Conservation (phyloP, 2,888 invertebrate genomes). For the Amphipoea oculea region DNA sequence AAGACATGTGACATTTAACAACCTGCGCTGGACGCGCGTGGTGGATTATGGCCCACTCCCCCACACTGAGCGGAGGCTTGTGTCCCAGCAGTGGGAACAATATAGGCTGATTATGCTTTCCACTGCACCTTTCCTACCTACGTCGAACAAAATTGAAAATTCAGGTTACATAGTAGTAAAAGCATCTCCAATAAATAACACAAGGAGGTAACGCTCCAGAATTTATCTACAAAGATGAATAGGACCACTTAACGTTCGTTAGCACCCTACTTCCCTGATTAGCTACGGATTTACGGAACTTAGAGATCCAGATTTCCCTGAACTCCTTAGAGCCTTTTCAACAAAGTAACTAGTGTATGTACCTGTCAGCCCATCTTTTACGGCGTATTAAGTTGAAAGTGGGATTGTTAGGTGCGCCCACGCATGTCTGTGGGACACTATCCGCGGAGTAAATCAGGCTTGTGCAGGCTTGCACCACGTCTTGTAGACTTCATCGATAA, state of each 20-base stretch:
- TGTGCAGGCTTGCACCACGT: conserved; percentile 79
- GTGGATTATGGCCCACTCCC: background rate
- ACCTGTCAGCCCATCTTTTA: conserved; percentile 70
- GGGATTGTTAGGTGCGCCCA: conserved; percentile 73
- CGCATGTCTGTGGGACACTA: conserved; percentile 70
- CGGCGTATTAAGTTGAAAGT: conserved; percentile 66
- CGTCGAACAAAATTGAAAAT: background rate
- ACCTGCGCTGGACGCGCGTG: background rate
- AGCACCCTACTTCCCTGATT: conserved; percentile 44
- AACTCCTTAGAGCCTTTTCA: conserved; percentile 28
- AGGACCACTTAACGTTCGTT: conserved; percentile 39
- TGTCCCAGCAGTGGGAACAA: background rate
- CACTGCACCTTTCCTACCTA: background rate
- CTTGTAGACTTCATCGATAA: conserved; percentile 79
- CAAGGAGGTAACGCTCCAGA: background rate
- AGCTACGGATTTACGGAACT: conserved; percentile 21
- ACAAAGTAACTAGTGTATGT: conserved; percentile 54
- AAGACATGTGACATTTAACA: background rate
- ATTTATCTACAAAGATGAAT: conserved; percentile 28
- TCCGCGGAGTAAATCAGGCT: conserved; percentile 80
- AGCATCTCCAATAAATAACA: conserved; percentile 3
- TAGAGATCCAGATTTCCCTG: conserved; percentile 43
- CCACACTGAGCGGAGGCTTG: background rate
- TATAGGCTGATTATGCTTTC: background rate
- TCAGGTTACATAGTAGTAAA: background rate